phyloP scores from a whole-genome alignment of 2,797 vertebrate species.

The Syndactyla subalaris region DNA sequence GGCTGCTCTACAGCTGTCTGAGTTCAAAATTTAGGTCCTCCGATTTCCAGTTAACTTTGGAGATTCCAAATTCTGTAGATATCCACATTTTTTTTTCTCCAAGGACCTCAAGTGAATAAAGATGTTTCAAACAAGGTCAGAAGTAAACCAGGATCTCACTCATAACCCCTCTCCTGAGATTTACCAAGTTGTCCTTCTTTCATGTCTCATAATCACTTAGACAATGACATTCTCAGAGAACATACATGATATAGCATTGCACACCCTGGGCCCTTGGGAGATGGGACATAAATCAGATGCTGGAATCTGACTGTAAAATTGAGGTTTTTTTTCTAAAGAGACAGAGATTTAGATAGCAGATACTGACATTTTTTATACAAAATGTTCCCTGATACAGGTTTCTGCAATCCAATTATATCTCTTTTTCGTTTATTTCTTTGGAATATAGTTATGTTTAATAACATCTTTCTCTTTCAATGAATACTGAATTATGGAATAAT shows the following conservation, averaged over 20 bases:
- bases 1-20: neutral
- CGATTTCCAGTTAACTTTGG: neutral
- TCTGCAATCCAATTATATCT: neutral
- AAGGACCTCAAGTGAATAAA: neutral
- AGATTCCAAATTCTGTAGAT: neutral
- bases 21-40: neutral
- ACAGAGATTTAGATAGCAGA: neutral
- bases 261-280: neutral
- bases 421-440: neutral
- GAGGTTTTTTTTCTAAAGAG: neutral
- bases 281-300: neutral
- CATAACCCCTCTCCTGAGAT: neutral
- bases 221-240: neutral
- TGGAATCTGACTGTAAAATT: neutral
- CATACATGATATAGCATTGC: neutral
- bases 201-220: neutral
- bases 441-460: neutral
- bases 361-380: neutral
- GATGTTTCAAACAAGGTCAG: neutral
- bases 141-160: neutral
- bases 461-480: neutral
- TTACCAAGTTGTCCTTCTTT: neutral
- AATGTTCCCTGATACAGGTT: neutral
- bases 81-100: neutral
- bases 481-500: neutral